Base-by-base conservation (phyloP, 2,888 invertebrate genomes). In the Heterodera filipjevi region DNA sequence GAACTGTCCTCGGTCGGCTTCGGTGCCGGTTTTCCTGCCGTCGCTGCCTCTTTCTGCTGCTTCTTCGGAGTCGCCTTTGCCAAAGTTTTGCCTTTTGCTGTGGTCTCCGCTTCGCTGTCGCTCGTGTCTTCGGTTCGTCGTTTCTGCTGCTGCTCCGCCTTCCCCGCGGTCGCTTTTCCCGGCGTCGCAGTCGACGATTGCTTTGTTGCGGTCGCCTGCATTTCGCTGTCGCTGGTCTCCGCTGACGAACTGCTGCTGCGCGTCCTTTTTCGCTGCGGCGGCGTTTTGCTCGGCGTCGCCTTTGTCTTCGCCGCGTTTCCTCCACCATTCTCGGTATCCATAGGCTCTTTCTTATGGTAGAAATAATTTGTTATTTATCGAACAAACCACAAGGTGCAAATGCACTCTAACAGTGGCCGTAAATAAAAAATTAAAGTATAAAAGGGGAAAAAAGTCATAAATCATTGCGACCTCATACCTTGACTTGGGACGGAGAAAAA, bases 401-500 rank as follows among this genome's bases (percentile, higher is more conserved):
- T 39, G 10, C 39, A n/a, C n/a, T n/a, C n/a, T n/a, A n/a, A n/a
- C n/a, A n/a, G n/a, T n/a, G n/a, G n/a, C n/a, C n/a, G n/a, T n/a
- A n/a, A n/a, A n/a, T n/a, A n/a, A n/a, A n/a, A n/a, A n/a, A n/a
- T n/a, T n/a, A n/a, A n/a, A n/a, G n/a, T n/a, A n/a, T n/a, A n/a
- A n/a, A n/a, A n/a, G n/a, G n/a, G n/a, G n/a, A 39, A 39, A 39
- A 6, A 10, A 6, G 39, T 39, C 5, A 39, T 39, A 39, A 10
- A 6, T 3, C 3, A 10, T 39, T 39, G 39, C 10, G 39, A 39
- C 39, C n/a, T n/a, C n/a, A 39, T 39, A 10, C 68, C 71, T 76
- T 77, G 53, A 53, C 70, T 35, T 70, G 71, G 35, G 71, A 30
- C 16, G 66, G 33, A 12, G 72, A 44, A 32, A 33, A 68, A 16